Percentiles rank a stretch among this genome's conserved stretches.
Evolutionary conservation across 2,888 invertebrate species (phyloP).

Genomic region (Parthenolecanium corni): DNA sequence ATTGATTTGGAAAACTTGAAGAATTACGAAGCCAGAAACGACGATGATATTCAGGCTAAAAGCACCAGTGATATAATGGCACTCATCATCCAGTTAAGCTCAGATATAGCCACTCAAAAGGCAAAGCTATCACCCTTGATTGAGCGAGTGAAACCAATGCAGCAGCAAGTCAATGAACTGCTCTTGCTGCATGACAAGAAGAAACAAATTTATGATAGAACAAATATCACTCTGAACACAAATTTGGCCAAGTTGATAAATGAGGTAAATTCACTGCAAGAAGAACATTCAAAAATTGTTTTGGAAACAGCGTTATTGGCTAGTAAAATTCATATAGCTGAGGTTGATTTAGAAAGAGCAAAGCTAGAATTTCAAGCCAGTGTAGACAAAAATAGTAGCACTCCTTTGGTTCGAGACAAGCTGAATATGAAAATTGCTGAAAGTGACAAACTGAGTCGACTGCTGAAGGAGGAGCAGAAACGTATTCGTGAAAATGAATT

Average conservation of each 20-base stretch:
- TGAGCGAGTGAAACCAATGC: slow-evolving; percentile 51
- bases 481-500: slow-evolving; percentile 35
- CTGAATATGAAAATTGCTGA: slow-evolving; percentile 50
- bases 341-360: slow-evolving; percentile 14
- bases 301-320: neutral
- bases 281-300: neutral
- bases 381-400: slow-evolving; percentile 12
- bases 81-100: slow-evolving; percentile 37
- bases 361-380: slow-evolving; percentile 12
- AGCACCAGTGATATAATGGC: slow-evolving; percentile 21
- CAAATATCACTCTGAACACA: slow-evolving; percentile 46
- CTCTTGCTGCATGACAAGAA: slow-evolving; percentile 56
- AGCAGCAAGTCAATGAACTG: slow-evolving; percentile 52
- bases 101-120: slow-evolving; percentile 51
- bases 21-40: neutral
- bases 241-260: slow-evolving; percentile 37
- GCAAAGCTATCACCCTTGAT: slow-evolving; percentile 45
- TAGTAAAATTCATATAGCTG: neutral
- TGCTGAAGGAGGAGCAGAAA: slow-evolving; percentile 41
- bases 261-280: slow-evolving; percentile 29
- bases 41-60: slow-evolving; percentile 7
- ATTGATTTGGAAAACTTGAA: neutral
- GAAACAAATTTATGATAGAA: slow-evolving; percentile 54
- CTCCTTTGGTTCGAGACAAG: slow-evolving; percentile 44
- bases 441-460: slow-evolving; percentile 45